Base-by-base conservation (phyloP, 1,140 invertebrate genomes). In the Mercenaria mercenaria region DNA sequence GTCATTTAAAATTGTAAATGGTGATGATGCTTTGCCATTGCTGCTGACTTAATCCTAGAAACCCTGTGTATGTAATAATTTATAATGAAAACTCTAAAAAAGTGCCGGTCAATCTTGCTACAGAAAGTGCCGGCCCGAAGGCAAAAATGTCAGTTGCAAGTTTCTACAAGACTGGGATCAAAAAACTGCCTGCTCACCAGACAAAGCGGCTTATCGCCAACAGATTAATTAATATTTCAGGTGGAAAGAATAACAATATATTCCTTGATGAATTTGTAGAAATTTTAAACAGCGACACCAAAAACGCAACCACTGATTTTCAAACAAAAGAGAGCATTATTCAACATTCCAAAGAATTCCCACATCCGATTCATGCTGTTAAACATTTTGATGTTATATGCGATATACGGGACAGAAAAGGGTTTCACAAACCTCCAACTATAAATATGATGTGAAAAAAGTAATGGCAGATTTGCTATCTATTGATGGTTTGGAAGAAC, bases 231-330 rank as follows among this genome's bases (percentile, higher is more conserved):
- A 89, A 91, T 83, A 15, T 86, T 15, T 87, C 89, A 50, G 91
- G 91, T 13, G 82, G 90, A 15, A 77, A 72, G 81, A 91, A 91
- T 32, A 89, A 82, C 56, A 89, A 91, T 52, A 81, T 89, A 72
- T 52, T 76, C 26, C 50, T 86, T 15, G 81, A 89, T 76, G 87
- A 89, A 72, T 91, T 79, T 67, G 0, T 91, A 3, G 82, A 91
- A n/a, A 85, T 91, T 77, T 26, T 91, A 26, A 89, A 91, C 26
- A 85, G 76, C 32, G 90, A 89, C 59, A 84, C 67, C 61, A 91
- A 91, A 76, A 29, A 47, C 29, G 72, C 83, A 4, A 89, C 87
- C 80, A 34, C 41, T 15, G 87, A 76, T 0, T 61, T 81, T 52
- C 72, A 91, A 26, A 86, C 26, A 81, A 74, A 82, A 91, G 26